phyloP scores from a whole-genome alignment of 1,140 invertebrate species.

The Drosophila obscura region DNA sequence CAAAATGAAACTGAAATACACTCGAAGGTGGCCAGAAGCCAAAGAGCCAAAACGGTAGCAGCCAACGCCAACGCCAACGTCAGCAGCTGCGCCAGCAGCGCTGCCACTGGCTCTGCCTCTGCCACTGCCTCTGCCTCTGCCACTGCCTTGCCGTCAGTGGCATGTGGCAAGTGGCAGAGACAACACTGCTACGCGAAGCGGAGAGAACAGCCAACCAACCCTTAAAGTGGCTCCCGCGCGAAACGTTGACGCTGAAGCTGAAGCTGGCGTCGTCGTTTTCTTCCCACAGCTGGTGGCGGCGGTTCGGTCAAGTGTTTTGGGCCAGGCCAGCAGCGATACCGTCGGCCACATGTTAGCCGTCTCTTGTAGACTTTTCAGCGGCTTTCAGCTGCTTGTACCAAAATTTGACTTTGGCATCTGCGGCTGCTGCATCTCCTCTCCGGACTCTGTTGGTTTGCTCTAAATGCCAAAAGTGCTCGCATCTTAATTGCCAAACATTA shows the following conservation, averaged over 20 bases:
- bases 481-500: background rate
- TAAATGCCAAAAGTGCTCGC: background rate
- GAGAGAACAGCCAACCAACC: slow-evolving; percentile 54
- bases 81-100: slow-evolving; percentile 14
- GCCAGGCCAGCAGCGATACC: slow-evolving; percentile 9
- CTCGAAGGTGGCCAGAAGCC: slow-evolving; percentile 59
- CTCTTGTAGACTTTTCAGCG: slow-evolving; percentile 45
- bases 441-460: slow-evolving; percentile 20
- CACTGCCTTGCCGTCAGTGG: background rate
- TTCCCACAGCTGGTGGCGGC: slow-evolving; percentile 37
- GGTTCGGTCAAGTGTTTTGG: slow-evolving; percentile 64
- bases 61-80: slow-evolving; percentile 17
- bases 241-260: slow-evolving; percentile 14
- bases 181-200: slow-evolving; percentile 10
- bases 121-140: background rate
- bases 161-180: slow-evolving; percentile 28
- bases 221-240: slow-evolving; percentile 55
- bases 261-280: slow-evolving; percentile 14
- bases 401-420: slow-evolving; percentile 61
- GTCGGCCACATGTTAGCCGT: slow-evolving; percentile 60
- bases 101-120: background rate
- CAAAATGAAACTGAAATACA: slow-evolving; percentile 83
- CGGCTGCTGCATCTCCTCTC: slow-evolving; percentile 29
- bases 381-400: slow-evolving; percentile 19
- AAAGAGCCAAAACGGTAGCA: slow-evolving; percentile 45